These are phyloP conservation scores for Nymphalis polychloros DNA, from an alignment of 2,888 invertebrate genomes.

Conservation along the genomic window DNA sequence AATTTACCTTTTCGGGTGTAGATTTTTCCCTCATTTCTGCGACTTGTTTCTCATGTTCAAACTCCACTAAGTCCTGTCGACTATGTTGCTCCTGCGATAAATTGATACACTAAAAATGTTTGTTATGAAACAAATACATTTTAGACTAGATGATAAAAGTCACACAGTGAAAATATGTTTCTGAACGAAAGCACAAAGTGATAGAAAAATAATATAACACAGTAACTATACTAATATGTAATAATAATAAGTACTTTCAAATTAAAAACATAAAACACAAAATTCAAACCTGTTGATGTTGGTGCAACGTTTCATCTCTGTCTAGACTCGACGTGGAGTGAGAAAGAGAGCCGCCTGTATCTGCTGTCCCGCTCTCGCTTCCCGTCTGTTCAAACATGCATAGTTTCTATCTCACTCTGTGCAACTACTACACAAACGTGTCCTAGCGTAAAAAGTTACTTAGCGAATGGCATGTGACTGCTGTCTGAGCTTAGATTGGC, in stretches of 20 bases:
- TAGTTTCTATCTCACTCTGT: slow-evolving; percentile 43
- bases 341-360: slow-evolving; percentile 84
- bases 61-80: slow-evolving; percentile 88
- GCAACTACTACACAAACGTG: slow-evolving; percentile 46
- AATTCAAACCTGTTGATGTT: slow-evolving; percentile 78
- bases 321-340: slow-evolving; percentile 95
- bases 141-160: background rate
- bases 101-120: background rate
- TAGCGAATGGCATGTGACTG: background rate
- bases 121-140: background rate
- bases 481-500: too few relatives aligned
- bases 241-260: background rate
- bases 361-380: slow-evolving; percentile 81
- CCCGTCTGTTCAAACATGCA: slow-evolving; percentile 70
- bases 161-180: too few relatives aligned
- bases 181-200: too few relatives aligned
- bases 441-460: slow-evolving; percentile 26
- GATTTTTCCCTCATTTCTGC: slow-evolving; percentile 87
- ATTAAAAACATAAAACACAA: background rate
- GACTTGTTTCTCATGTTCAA: slow-evolving; percentile 87
- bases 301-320: slow-evolving; percentile 86
- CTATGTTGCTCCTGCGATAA: slow-evolving; percentile 84
- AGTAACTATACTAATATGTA: background rate
- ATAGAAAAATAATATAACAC: background rate
- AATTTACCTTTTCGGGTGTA: slow-evolving; percentile 89